phyloP scores from a whole-genome alignment of 2,888 invertebrate genomes.

The Drosophila borealis region DNA sequence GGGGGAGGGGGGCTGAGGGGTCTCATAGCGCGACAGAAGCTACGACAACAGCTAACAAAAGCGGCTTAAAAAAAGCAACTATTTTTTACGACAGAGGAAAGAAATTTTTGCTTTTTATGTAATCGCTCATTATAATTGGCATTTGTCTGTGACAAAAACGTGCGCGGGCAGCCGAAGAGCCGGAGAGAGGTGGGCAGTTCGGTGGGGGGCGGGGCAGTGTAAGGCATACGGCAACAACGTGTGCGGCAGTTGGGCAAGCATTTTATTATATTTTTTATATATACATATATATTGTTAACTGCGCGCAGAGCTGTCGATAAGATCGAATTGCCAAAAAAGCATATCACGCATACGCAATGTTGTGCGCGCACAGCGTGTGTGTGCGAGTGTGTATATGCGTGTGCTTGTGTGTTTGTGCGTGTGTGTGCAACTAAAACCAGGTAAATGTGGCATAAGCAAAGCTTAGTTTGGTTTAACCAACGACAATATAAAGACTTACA shows the following conservation, averaged over 20 bases:
- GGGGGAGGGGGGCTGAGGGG: background rate
- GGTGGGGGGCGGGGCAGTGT: background rate
- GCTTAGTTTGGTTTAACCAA: background rate
- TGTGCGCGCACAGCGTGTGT: conserved; percentile 19
- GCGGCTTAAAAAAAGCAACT: conserved; percentile 59
- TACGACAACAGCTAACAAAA: conserved; percentile 39
- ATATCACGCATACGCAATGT: conserved; percentile 68
- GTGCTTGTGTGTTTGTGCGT: conserved; percentile 1
- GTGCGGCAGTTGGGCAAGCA: conserved; percentile 35
- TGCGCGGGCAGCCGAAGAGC: conserved; percentile 12
- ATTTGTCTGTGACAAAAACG: conserved; percentile 69
- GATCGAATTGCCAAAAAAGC: conserved; percentile 54
- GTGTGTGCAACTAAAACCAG: conserved; percentile 2
- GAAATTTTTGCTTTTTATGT: conserved; percentile 67
- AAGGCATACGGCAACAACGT: conserved; percentile 32
- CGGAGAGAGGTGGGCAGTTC: background rate
- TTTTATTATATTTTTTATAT: conserved; percentile 47
- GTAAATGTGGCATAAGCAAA: background rate
- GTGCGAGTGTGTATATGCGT: background rate
- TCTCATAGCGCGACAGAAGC: conserved; percentile 19
- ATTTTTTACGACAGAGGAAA: conserved; percentile 63
- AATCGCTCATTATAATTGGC: conserved; percentile 77
- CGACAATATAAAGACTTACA: too few relatives aligned
- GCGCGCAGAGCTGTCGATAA: conserved; percentile 51
- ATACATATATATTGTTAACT: conserved; percentile 10